Evolutionary conservation across 2,113 vertebrate genomes (phyloP).

Genomic region (Synchiropus splendidus): DNA sequence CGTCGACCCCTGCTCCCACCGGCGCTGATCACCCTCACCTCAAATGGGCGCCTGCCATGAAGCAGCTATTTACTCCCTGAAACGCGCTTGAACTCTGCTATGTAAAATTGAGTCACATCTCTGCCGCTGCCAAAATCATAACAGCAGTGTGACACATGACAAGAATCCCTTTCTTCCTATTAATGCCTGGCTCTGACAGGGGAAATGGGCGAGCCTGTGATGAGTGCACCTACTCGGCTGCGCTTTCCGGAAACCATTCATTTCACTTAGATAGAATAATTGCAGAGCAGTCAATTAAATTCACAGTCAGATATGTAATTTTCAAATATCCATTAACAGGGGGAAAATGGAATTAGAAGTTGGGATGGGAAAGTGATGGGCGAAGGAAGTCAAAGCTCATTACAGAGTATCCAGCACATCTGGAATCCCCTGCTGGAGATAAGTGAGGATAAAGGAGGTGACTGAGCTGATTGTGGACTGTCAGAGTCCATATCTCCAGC

Average conservation of each 20-base stretch:
- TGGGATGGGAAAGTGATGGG: conserved; percentile 11
- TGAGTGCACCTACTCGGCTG: conserved; percentile 29
- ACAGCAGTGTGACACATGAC: conserved; percentile 26
- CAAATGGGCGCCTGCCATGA: conserved; percentile 15
- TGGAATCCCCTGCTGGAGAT: conserved; percentile 34
- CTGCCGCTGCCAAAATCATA: conserved; percentile 10
- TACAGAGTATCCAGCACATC: conserved; percentile 21
- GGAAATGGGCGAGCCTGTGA: conserved; percentile 26
- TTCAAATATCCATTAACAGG: conserved; percentile 38
- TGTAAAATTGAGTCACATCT: conserved; percentile 14
- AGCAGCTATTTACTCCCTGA: conserved; percentile 19
- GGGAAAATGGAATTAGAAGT: conserved; percentile 27
- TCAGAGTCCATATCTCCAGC: conserved; percentile 54
- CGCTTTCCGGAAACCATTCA: conserved; percentile 21
- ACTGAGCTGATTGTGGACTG: conserved; percentile 58
- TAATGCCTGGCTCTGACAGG: conserved; percentile 21
- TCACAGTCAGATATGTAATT: conserved; percentile 42
- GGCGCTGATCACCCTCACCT: conserved; percentile 24
- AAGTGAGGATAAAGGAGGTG: conserved; percentile 59
- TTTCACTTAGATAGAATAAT: conserved; percentile 30
- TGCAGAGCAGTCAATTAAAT: conserved; percentile 48
- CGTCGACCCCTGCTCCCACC: conserved; percentile 38
- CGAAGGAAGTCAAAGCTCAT: conserved; percentile 10
- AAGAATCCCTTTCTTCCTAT: conserved; percentile 19
- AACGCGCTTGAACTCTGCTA: conserved; percentile 2